Evolutionary conservation across 2,888 invertebrate genomes (phyloP).

Genomic region (Perizoma affinitatum): DNA sequence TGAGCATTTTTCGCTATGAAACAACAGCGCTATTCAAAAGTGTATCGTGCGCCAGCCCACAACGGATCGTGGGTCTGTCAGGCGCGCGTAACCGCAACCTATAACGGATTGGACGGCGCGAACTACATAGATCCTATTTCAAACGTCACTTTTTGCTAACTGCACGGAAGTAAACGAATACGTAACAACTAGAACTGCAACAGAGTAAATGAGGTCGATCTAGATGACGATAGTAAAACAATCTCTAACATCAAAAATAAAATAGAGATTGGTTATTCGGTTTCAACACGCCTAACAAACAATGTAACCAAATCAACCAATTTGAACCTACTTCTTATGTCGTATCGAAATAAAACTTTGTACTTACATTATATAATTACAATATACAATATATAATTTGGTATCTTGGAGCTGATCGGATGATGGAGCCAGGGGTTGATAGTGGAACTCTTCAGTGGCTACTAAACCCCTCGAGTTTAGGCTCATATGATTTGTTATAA

Average conservation of each 20-base stretch:
- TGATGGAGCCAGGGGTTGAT: too few species aligned
- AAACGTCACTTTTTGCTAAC: conserved; percentile 47
- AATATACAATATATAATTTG: too few species aligned
- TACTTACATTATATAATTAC: too few species aligned
- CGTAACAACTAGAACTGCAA: conserved; percentile 32
- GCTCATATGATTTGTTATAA: too few species aligned
- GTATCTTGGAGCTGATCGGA: too few species aligned
- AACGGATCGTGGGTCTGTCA: conserved; percentile 71
- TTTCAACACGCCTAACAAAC: too few species aligned
- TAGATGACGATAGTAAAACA: background rate
- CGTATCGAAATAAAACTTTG: too few species aligned
- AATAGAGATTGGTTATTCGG: background rate
- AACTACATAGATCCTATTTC: conserved; percentile 46
- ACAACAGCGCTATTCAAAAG: conserved; percentile 68
- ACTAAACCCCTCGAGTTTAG: too few species aligned
- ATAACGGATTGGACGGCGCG: conserved; percentile 56
- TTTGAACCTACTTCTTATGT: too few species aligned
- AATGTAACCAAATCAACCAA: too few species aligned
- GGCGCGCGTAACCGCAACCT: conserved; percentile 67
- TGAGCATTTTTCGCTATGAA: conserved; percentile 56
- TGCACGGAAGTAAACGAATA: conserved; percentile 33
- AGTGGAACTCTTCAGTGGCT: too few species aligned
- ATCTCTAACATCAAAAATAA: background rate
- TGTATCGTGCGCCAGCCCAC: conserved; percentile 65
- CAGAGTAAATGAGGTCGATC: conserved; percentile 3